Conservation (phyloP, 30 jellyfish, hydroid and myxozoan genomes). For the Aurelia coerulea region DNA sequence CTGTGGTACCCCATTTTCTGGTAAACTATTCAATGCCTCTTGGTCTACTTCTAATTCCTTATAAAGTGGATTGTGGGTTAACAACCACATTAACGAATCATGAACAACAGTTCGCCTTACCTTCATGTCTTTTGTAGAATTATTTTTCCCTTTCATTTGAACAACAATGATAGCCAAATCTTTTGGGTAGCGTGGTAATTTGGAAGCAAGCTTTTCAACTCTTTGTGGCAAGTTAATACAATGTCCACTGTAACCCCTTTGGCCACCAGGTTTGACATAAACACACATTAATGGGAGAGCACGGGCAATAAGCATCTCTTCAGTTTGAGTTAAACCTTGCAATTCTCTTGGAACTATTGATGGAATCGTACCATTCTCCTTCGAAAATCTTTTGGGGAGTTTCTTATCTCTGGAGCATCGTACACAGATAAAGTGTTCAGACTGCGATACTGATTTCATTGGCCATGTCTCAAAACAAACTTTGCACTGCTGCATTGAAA, state of each 20-base stretch:
- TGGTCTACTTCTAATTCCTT: background rate
- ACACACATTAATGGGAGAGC: slow-evolving; percentile 18
- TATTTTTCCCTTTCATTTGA: background rate
- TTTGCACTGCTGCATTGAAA: background rate
- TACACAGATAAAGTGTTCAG: background rate
- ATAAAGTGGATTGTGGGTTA: slow-evolving; percentile 11
- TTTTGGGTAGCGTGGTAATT: slow-evolving; percentile 16
- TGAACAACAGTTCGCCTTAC: background rate
- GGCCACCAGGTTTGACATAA: slow-evolving; percentile 22
- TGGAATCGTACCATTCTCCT: slow-evolving; percentile 15
- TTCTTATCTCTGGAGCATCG: slow-evolving; percentile 21
- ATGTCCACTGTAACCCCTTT: slow-evolving; percentile 17
- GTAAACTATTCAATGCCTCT: background rate
- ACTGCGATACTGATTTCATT: background rate
- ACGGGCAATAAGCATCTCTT: slow-evolving; percentile 30
- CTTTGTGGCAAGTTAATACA: slow-evolving; percentile 7
- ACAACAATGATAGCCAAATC: background rate
- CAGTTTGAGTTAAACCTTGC: slow-evolving; percentile 20
- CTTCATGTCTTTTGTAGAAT: background rate
- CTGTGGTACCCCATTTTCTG: background rate
- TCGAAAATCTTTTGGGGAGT: background rate
- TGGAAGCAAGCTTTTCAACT: background rate
- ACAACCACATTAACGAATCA: slow-evolving; percentile 9
- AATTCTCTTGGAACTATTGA: slow-evolving; percentile 4
- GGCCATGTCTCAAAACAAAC: background rate